Evolutionary conservation across 2,888 invertebrate species (phyloP), one percentile per base, ranked within the genome.

Genomic region (Scelioninae gen. 2): DNA sequence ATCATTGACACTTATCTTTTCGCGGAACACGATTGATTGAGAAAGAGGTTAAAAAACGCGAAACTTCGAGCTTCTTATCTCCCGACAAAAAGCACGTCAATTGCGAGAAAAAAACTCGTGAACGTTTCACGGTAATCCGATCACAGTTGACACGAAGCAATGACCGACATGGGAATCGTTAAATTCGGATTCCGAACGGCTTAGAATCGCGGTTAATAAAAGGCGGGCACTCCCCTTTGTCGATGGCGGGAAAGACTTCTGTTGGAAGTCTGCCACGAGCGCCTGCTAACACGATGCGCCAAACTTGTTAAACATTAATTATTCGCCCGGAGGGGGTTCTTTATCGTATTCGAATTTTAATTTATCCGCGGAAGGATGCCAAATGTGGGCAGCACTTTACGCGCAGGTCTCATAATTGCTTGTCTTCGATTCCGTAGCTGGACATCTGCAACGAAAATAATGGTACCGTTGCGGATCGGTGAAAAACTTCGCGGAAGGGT

Each of bases 241-340:
- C 75, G 74, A 72, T 70, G 71, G 60, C 28, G 52, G 71, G 52
- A 69, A 74, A 72, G 74, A 68, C 69, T 75, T 60, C 67, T 16
- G 57, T 18, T 76, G 78, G 78, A 78, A 73, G 74, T 58, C 63
- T 76, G 78, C 76, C 76, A 73, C 57, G 55, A 52, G 53, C 48
- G 22, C n/a, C n/a, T 61, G 48, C 39, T 43, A 53, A 58, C 41
- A 10, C 61, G 52, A 33, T 64, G 33, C 50, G 67, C 64, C 53
- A 61, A 76, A 72, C 57, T 75, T 72, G 73, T 73, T 76, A 71
- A 58, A 69, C 75, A 74, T 76, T 76, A 75, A 78, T 78, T 73
- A 75, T 68, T 48, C 45, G 52, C 50, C 43, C 55, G 28, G 28
- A 50, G 68, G 58, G 39, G 53, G 25, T 41, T 52, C 63, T 68